Evolutionary conservation across 2,113 vertebrate genomes (phyloP).

Genomic region (Lucifuga dentata): DNA sequence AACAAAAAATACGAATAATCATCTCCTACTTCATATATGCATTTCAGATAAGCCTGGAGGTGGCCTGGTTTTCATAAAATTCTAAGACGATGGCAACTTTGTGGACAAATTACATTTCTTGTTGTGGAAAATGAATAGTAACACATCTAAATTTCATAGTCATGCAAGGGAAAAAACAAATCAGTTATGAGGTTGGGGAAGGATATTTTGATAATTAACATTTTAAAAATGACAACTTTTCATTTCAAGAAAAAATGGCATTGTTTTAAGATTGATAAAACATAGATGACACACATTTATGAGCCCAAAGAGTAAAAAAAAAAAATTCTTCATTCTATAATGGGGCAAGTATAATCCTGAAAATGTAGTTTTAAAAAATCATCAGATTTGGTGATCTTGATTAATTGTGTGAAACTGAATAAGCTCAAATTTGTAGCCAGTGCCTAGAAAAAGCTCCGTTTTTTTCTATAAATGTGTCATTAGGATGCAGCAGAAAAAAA

Average conservation of each 20-base stretch:
- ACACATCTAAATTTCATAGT: conserved; percentile 27
- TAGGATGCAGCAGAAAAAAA: neutral
- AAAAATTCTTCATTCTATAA: too few relatives aligned
- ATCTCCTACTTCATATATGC: conserved; percentile 58
- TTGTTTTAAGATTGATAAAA: neutral
- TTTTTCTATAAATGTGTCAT: neutral
- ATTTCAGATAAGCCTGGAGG: conserved; percentile 34
- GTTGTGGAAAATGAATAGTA: conserved; percentile 35
- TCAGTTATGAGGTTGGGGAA: conserved; percentile 22
- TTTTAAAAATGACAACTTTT: conserved; percentile 11
- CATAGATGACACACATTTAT: too few relatives aligned
- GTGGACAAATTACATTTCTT: conserved; percentile 53
- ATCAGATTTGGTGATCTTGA: neutral
- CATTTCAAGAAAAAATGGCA: neutral
- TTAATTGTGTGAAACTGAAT: neutral
- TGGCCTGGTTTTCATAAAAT: conserved; percentile 43
- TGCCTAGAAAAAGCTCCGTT: neutral
- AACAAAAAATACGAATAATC: conserved; percentile 47
- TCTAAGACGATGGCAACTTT: conserved; percentile 14
- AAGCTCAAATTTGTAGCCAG: neutral
- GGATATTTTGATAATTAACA: neutral
- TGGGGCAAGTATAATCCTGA: too few relatives aligned
- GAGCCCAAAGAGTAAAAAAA: too few relatives aligned
- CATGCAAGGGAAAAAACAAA: conserved; percentile 19
- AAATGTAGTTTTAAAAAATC: too few relatives aligned